These are phyloP conservation scores for Steatocranus sp. DNA, from an alignment of 2,797 vertebrate species.

Conservation along the genomic window DNA sequence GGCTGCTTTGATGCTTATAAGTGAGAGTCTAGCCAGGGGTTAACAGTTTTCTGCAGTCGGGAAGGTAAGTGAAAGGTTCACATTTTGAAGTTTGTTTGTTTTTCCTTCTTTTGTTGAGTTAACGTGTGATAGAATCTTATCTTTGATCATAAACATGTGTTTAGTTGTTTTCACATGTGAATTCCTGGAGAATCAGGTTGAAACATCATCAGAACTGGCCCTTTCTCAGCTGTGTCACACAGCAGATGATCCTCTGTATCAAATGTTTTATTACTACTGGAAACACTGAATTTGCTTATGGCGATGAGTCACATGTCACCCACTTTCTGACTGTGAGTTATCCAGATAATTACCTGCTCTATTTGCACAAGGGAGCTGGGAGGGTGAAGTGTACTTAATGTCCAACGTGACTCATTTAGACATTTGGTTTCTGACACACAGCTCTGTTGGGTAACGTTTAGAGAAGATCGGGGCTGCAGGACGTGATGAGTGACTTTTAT, in stretches of 20 bases:
- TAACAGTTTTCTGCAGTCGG: neutral
- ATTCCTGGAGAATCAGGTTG: neutral
- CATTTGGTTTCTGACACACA: neutral
- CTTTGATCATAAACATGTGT: accelerated
- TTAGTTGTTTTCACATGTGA: neutral
- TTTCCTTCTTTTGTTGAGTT: neutral
- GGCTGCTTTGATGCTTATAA: neutral
- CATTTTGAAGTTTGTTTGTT: neutral
- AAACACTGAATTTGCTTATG: neutral
- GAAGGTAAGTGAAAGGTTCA: slow-evolving; percentile 36
- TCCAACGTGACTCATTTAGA: neutral
- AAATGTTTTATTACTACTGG: neutral
- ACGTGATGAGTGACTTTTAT: neutral
- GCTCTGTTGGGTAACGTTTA: neutral
- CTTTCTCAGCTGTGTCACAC: neutral
- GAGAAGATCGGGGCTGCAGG: neutral
- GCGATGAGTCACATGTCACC: neutral
- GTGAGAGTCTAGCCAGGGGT: neutral
- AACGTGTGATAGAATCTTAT: accelerated
- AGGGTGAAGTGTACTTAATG: neutral
- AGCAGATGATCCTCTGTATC: neutral
- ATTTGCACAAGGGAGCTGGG: neutral
- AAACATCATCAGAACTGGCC: accelerated
- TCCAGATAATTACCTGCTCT: neutral
- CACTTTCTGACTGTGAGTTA: neutral